phyloP scores from a whole-genome alignment of 2,113 vertebrate genomes.

The Diphyllodes magnificus region DNA sequence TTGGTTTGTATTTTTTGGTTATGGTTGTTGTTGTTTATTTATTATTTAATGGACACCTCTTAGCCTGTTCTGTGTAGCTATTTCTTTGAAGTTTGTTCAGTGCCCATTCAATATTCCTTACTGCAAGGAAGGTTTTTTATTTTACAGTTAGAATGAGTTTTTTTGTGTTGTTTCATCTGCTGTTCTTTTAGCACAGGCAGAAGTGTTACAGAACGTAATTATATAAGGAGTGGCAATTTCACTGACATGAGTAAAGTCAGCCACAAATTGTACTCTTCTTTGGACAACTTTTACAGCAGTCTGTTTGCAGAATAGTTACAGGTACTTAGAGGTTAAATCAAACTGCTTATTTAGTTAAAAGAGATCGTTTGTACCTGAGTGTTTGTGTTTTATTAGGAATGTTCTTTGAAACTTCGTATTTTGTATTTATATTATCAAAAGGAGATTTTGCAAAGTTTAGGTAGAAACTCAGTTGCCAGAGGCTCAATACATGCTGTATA shows the following conservation, averaged over 20 bases:
- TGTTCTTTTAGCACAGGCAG: not conserved
- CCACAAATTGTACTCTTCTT: not conserved
- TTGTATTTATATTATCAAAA: not conserved
- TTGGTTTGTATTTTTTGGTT: not conserved
- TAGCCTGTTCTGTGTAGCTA: not conserved
- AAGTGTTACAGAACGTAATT: not conserved
- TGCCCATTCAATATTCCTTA: not conserved
- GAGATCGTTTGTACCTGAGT: not conserved
- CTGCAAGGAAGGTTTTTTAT: not conserved
- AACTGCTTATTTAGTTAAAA: not conserved
- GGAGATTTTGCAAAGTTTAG: not conserved
- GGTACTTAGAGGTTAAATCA: not conserved
- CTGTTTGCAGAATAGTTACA: not conserved
- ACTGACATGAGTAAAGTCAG: not conserved
- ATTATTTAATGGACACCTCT: not conserved
- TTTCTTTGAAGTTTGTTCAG: not conserved
- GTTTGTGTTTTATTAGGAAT: not conserved
- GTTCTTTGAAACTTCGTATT: not conserved
- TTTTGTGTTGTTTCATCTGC: not conserved
- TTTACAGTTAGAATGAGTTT: not conserved
- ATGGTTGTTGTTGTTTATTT: not conserved
- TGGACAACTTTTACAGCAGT: not conserved
- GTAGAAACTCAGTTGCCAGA: not conserved
- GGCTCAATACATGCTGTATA: not conserved
- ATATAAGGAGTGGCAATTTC: not conserved